These are phyloP conservation scores for Trissoscelio sp. DNA, from an alignment of 2,888 invertebrate species.

Conservation along the genomic window DNA sequence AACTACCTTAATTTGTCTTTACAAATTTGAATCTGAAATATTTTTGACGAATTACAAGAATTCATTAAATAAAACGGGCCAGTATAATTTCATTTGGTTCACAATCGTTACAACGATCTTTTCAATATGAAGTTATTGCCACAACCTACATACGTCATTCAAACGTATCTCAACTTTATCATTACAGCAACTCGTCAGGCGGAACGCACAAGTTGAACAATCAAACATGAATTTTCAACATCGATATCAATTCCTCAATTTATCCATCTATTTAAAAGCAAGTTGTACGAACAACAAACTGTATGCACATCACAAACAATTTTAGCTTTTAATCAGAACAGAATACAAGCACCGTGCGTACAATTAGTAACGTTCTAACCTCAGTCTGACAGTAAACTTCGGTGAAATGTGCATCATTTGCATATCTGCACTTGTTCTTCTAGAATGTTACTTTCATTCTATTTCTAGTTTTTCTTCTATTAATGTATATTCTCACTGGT, in stretches of 20 bases:
- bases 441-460: constrained; percentile 53
- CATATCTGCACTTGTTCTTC: constrained; percentile 62
- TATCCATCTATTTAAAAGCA: constrained; percentile 63
- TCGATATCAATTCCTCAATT: constrained; percentile 55
- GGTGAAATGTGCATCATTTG: constrained; percentile 62
- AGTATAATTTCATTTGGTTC: constrained; percentile 10
- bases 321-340: constrained; percentile 57
- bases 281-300: constrained; percentile 56
- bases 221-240: constrained; percentile 66
- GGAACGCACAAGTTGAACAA: constrained; percentile 53
- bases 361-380: constrained; percentile 58
- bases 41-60: no score
- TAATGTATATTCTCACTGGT: no score
- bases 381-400: constrained; percentile 46
- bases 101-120: constrained; percentile 28
- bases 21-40: no score
- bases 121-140: constrained; percentile 25
- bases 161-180: constrained; percentile 45
- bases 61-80: no score
- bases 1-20: no score
- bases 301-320: constrained; percentile 65
- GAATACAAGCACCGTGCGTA: constrained; percentile 63
- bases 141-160: constrained; percentile 48
- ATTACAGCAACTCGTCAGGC: constrained; percentile 6
- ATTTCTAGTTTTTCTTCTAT: no score